Evolutionary conservation across 2,888 invertebrate species (phyloP).

Genomic region (Timandra comae): DNA sequence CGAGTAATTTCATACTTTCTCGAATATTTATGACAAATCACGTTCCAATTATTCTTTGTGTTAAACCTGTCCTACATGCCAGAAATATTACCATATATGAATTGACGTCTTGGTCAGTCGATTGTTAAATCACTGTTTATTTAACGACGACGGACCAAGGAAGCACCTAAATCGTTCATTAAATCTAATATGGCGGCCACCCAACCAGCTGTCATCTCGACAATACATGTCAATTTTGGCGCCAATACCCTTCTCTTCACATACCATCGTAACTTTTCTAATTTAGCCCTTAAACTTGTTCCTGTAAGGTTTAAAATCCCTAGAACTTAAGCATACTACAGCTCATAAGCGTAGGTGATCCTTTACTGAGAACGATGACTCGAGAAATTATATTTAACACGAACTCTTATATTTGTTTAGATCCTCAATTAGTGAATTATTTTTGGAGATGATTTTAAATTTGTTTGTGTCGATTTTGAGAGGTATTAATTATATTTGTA

Average conservation of each 20-base stretch:
- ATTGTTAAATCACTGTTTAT: no score
- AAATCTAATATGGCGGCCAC: constrained; percentile 53
- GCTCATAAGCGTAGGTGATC: constrained; percentile 63
- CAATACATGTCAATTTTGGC: constrained; percentile 68
- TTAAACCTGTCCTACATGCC: no score
- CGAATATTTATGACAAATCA: no score
- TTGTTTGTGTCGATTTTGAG: constrained; percentile 9
- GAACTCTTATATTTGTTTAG: constrained; percentile 64
- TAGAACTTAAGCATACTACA: no score
- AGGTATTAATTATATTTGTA: no score
- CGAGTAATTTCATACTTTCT: no score
- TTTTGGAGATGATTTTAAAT: constrained; percentile 34
- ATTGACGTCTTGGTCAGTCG: no score
- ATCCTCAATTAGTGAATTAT: constrained; percentile 67
- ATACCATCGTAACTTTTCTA: constrained; percentile 5
- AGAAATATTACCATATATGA: no score
- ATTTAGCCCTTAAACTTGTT: constrained; percentile 10
- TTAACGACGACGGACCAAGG: no score
- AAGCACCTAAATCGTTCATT: constrained; percentile 23
- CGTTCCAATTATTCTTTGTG: no score
- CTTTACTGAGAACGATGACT: constrained; percentile 68
- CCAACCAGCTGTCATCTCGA: constrained; percentile 58
- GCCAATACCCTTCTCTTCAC: constrained; percentile 38
- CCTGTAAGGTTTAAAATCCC: constrained; percentile 26
- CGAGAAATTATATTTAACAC: constrained; percentile 50